A percentile compares a stretch with the other conserved stretches of the same genome.
These are phyloP conservation scores for Chaetops frenatus DNA, from an alignment of 2,113 vertebrate species.

Conservation along the genomic window DNA sequence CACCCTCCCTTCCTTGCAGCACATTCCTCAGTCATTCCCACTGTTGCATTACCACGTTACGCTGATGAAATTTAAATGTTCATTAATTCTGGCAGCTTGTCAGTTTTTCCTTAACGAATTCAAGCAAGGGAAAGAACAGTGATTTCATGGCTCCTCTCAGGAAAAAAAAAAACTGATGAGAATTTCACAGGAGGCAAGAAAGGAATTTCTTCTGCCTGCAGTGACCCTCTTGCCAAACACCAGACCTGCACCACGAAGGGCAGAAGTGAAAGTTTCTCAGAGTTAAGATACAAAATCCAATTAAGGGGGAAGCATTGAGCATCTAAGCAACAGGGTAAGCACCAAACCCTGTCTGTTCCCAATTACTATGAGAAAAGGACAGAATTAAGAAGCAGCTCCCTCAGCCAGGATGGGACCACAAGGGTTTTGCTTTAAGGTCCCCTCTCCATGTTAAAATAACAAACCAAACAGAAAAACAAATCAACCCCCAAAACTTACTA, in stretches of 20 bases:
- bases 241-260: background rate
- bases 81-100: background rate
- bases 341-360: background rate
- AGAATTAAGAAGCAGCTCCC: background rate
- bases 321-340: background rate
- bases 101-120: background rate
- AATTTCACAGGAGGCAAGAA: background rate
- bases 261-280: background rate
- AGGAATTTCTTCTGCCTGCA: background rate
- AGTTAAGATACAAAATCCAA: background rate
- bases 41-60: accelerated
- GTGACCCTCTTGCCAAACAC: background rate
- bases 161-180: background rate
- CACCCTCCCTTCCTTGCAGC: background rate
- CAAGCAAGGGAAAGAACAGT: background rate
- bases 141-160: background rate
- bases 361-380: background rate
- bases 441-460: background rate
- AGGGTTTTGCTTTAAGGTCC: background rate
- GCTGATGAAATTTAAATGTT: background rate
- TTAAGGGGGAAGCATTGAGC: background rate
- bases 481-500: background rate
- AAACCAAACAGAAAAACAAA: background rate
- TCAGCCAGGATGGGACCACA: background rate
- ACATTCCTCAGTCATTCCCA: background rate